A percentile compares a stretch with the other conserved stretches of the same genome.
Evolutionary conservation across 2,113 vertebrate species (phyloP).

Genomic region (Lipotes vexillifer): DNA sequence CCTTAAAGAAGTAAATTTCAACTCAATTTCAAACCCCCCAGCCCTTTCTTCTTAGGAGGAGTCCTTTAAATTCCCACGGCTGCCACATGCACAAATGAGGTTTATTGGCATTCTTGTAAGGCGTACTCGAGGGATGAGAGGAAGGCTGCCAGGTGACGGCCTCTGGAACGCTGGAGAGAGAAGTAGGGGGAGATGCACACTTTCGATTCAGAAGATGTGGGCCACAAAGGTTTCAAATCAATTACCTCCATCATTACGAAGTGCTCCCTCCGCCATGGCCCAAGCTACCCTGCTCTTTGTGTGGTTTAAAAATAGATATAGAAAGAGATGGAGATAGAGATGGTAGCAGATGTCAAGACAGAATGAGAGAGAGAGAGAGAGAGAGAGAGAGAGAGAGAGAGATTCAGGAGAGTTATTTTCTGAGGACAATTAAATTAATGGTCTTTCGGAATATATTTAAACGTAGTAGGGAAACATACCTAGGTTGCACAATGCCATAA

Average conservation of each 20-base stretch:
- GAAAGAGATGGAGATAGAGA: background rate
- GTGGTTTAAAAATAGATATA: background rate
- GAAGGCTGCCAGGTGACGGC: background rate
- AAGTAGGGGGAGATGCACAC: background rate
- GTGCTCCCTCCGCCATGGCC: rapidly evolving
- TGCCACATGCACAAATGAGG: background rate
- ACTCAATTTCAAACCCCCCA: background rate
- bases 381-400: background rate
- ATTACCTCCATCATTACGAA: background rate
- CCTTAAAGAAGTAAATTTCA: background rate
- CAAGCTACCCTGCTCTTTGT: background rate
- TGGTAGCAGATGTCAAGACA: background rate
- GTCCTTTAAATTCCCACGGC: background rate
- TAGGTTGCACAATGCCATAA: background rate
- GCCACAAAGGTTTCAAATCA: background rate
- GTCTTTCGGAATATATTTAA: too few relatives aligned
- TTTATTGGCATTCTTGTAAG: background rate
- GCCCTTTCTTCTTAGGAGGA: background rate
- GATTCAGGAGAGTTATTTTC: background rate
- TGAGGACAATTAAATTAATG: background rate
- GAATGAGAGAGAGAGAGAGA: background rate
- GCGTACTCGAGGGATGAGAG: background rate
- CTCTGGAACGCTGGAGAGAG: background rate
- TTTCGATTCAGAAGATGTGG: background rate
- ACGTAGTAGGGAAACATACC: background rate